Percentiles rank a stretch among this genome's conserved stretches.
These are phyloP conservation scores for Aphelinus atriplicis DNA, from an alignment of 1,140 invertebrate species.

Conservation along the genomic window DNA sequence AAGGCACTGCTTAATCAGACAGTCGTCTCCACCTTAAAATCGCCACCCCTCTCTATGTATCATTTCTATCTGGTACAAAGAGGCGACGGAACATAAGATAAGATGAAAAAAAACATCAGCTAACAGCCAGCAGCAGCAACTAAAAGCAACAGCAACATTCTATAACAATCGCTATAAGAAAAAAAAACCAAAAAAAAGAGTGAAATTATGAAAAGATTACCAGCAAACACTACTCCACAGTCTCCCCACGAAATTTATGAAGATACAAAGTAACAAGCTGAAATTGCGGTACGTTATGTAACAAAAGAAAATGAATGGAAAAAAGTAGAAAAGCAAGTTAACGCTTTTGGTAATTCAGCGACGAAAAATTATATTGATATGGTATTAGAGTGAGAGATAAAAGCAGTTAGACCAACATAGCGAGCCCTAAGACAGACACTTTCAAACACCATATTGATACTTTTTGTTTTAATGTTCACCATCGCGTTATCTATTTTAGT, in stretches of 20 bases:
- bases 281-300: constrained; percentile 49
- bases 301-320: constrained; percentile 27
- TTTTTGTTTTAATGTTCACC: neutral
- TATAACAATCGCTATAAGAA: constrained; percentile 55
- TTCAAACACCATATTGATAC: constrained; percentile 19
- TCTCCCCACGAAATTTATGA: constrained; percentile 53
- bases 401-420: constrained; percentile 38
- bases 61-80: constrained; percentile 37
- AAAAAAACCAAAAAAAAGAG: constrained; percentile 49
- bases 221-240: constrained; percentile 54
- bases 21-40: constrained; percentile 45
- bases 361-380: constrained; percentile 28
- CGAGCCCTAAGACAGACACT: constrained; percentile 32
- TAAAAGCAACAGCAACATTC: constrained; percentile 52
- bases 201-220: constrained; percentile 44
- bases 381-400: constrained; percentile 32
- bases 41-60: constrained; percentile 36
- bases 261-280: constrained; percentile 42
- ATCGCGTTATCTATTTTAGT: too few relatives aligned
- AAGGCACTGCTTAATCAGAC: constrained; percentile 68
- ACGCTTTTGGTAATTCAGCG: constrained; percentile 31
- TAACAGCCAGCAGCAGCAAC: constrained; percentile 49
- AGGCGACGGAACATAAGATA: constrained; percentile 33
- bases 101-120: constrained; percentile 33
- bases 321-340: constrained; percentile 41